These are phyloP conservation scores for Euleptes europaea DNA, from an alignment of 2,113 vertebrate genomes.

Conservation along the genomic window DNA sequence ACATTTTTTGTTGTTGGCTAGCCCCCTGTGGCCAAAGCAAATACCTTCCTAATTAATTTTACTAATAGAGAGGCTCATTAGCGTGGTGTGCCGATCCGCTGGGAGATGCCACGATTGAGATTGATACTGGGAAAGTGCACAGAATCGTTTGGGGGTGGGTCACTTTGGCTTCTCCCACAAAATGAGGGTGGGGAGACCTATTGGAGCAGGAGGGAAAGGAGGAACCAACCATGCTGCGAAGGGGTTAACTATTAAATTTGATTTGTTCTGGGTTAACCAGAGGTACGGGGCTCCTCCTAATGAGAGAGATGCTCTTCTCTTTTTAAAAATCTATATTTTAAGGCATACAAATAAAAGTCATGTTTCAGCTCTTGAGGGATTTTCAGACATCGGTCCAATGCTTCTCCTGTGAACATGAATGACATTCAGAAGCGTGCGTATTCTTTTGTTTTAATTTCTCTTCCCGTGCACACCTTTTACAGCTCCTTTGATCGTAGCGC, in stretches of 20 bases:
- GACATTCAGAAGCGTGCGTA: conserved; percentile 28
- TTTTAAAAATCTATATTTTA: conserved; percentile 19
- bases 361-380: conserved; percentile 31
- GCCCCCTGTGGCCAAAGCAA: conserved; percentile 25
- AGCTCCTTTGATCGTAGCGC: conserved; percentile 33
- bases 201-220: not conserved
- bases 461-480: conserved; percentile 21
- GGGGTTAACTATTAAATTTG: not conserved
- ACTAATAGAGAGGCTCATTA: conserved; percentile 52
- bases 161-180: not conserved
- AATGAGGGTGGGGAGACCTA: not conserved
- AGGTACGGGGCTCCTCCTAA: not conserved
- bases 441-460: conserved; percentile 24
- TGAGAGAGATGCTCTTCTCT: not conserved
- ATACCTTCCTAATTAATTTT: conserved; percentile 64
- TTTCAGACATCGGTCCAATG: conserved; percentile 44
- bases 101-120: conserved; percentile 3
- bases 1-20: conserved; percentile 8
- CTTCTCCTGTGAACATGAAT: conserved; percentile 56
- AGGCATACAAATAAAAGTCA: conserved; percentile 32
- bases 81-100: conserved; percentile 17
- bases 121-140: not conserved
- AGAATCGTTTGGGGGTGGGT: not conserved
- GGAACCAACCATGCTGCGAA: not conserved
- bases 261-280: conserved; percentile 10